Evolutionary conservation across 2,888 invertebrate genomes (phyloP), one percentile per base, ranked within the genome.

Genomic region (Nymphalis urticae): DNA sequence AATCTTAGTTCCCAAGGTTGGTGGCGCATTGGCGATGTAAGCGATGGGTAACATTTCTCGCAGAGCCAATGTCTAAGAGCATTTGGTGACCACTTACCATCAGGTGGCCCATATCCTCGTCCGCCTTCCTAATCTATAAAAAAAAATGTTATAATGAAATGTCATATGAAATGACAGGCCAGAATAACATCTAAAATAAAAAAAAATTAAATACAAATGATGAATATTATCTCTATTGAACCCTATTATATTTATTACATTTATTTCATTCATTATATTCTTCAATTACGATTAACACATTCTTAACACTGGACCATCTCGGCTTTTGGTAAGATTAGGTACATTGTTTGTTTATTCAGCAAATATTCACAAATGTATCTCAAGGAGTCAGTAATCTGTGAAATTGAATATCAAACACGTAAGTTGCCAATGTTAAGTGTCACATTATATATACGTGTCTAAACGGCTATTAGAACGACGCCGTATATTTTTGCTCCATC

Each of bases 331-430:
- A 50, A 50, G 50, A 3, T 3, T 13, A 42, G 36, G 36, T 42
- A 42, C 13, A 17, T 58, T 42, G 58, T 58, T 36, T 42, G 58
- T 19, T 58, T 36, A 58, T 58, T 58, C 58, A 42, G 17, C 19
- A 60, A 42, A 62, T 61, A 56, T 36, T 24, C 47, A 63, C 58
- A 42, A 42, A 51, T 62, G 17, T 56, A 67, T 17, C 19, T 56
- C 32, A 50, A 66, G 48, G 66, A 67, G 56, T 42, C 66, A 67
- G 56, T 48, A 50, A 62, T 62, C 56, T 62, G 66, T 67, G 62
- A 67, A 67, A 67, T 67, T 67, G 19, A 53, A 56, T 62, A 48
- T 48, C 48, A 67, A 67, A 62, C 66, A 62, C 32, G 61, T 53
- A 24, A 32, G 66, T 62, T 50, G 48, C 50, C 56, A 56, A 17